Evolutionary conservation across 2,113 vertebrate species (phyloP).

Genomic region (Oostethus manadensis): DNA sequence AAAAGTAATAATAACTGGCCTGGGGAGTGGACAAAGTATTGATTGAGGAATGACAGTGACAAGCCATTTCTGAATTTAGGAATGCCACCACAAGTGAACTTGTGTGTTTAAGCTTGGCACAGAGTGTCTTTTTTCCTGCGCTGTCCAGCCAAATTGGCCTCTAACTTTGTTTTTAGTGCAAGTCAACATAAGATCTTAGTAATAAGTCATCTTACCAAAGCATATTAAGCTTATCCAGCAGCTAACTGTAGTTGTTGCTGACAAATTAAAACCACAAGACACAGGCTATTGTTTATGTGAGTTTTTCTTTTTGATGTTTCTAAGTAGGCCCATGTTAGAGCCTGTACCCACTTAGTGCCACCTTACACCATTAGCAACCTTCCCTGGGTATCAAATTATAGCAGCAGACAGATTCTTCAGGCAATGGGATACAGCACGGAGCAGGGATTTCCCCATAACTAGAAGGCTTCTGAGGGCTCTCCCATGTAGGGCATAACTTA

Average conservation of each 20-base stretch:
- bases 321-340: slow-evolving; percentile 7
- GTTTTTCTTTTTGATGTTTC: slow-evolving; percentile 19
- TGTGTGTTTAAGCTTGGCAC: slow-evolving; percentile 13
- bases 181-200: slow-evolving; percentile 30
- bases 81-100: slow-evolving; percentile 20
- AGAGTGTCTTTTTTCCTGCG: slow-evolving; percentile 10
- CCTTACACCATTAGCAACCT: slow-evolving; percentile 51
- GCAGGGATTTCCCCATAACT: slow-evolving; percentile 62
- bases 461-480: slow-evolving; percentile 30
- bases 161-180: slow-evolving; percentile 27
- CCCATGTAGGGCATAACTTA: slow-evolving; percentile 16
- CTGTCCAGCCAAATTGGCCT: slow-evolving; percentile 23
- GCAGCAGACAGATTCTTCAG: slow-evolving; percentile 48
- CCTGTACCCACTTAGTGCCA: slow-evolving; percentile 26
- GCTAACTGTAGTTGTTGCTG: background rate
- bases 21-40: slow-evolving; percentile 40
- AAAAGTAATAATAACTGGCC: slow-evolving; percentile 53
- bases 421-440: slow-evolving; percentile 52
- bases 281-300: background rate
- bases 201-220: slow-evolving; percentile 17
- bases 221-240: slow-evolving; percentile 13
- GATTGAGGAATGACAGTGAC: slow-evolving; percentile 50
- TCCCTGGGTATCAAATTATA: slow-evolving; percentile 59
- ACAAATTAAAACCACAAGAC: slow-evolving; percentile 8
- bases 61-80: slow-evolving; percentile 43